A percentile compares a stretch with the other conserved stretches of the same genome.
Evolutionary conservation across 2,113 vertebrate species (phyloP).

Genomic region (Maccullochella peelii): DNA sequence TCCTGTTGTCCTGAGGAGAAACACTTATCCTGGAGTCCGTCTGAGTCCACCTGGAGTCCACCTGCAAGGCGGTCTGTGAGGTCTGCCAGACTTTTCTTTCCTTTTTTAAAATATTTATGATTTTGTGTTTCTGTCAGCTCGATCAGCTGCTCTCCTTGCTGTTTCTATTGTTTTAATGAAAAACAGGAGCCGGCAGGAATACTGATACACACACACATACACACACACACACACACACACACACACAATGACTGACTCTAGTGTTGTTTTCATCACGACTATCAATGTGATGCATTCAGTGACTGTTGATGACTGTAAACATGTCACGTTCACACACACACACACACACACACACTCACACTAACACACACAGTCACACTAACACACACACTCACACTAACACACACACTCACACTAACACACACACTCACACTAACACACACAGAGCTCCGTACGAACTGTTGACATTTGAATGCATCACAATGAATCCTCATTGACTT

Average conservation of each 20-base stretch:
- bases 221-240: neutral
- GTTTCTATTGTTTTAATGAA: constrained; percentile 44
- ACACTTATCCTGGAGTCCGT: too few relatives aligned
- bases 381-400: too few relatives aligned
- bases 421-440: too few relatives aligned
- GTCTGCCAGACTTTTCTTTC: neutral
- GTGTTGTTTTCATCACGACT: neutral
- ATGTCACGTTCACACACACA: too few relatives aligned
- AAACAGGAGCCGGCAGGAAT: constrained; percentile 21
- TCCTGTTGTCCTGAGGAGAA: too few relatives aligned
- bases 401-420: too few relatives aligned
- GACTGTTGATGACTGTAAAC: neutral
- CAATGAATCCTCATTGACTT: constrained; percentile 26
- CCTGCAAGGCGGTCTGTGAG: too few relatives aligned
- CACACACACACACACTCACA: too few relatives aligned
- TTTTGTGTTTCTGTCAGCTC: neutral
- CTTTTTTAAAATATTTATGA: neutral
- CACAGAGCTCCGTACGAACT: neutral
- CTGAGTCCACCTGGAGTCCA: too few relatives aligned
- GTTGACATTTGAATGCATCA: constrained; percentile 35
- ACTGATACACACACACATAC: constrained; percentile 15
- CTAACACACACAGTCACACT: too few relatives aligned
- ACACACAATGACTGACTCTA: neutral
- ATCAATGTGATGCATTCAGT: neutral
- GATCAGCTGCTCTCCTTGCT: constrained; percentile 8